Conservation (phyloP, 2,113 vertebrate genomes). For the Athene cunicularia region DNA sequence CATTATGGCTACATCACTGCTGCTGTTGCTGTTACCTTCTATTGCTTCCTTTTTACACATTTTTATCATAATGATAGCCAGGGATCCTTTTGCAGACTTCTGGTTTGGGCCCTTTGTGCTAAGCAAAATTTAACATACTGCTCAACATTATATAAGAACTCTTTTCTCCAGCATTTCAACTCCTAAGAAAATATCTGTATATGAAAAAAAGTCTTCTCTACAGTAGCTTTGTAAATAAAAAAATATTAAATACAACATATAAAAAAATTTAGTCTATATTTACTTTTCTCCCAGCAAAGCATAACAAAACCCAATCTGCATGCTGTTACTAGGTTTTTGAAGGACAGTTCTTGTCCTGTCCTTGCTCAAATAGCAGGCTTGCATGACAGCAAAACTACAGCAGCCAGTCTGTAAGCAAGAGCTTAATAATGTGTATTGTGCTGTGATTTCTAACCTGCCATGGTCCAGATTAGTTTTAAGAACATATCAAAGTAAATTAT, state of each 20-base stretch:
- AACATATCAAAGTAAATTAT: conserved; percentile 38
- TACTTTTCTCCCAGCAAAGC: background rate
- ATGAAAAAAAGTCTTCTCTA: background rate
- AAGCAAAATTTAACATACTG: background rate
- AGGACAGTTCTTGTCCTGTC: conserved; percentile 21
- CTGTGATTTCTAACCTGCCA: conserved; percentile 22
- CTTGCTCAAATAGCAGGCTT: conserved; percentile 46
- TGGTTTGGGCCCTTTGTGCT: background rate
- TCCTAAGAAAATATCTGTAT: background rate
- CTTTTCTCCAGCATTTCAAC: background rate
- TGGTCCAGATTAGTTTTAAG: conserved; percentile 36
- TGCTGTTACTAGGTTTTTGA: background rate
- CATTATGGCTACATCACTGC: background rate
- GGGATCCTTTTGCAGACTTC: background rate
- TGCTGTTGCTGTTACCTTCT: background rate
- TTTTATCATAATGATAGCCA: background rate
- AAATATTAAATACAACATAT: background rate
- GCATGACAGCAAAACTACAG: conserved; percentile 21
- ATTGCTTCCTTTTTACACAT: background rate
- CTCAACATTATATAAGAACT: background rate
- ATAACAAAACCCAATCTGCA: background rate
- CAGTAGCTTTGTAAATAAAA: background rate
- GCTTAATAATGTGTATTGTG: conserved; percentile 17
- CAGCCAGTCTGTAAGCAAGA: background rate
- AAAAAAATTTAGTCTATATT: background rate